Evolutionary conservation across 1,140 invertebrate species (phyloP), one percentile per base, ranked within the genome.

Genomic region (Mactra quadrangularis): DNA sequence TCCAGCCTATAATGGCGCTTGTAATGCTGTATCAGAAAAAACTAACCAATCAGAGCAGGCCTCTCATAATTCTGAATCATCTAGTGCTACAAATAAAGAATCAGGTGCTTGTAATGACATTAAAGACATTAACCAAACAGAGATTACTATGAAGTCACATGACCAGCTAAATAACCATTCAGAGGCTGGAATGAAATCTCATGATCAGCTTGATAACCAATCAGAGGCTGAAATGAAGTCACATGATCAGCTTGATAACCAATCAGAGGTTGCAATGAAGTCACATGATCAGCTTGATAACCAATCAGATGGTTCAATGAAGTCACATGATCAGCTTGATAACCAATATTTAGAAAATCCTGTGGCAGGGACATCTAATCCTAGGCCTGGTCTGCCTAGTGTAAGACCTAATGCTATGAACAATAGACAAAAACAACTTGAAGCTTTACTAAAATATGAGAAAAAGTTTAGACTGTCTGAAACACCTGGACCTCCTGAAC

Each of bases 401-500:
- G 81, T 93, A 62, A 72, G 92, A 75, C 90, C 93, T 55, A 87
- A 94, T 86, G 82, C 93, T 13, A 93, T 91, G 74, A 87, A 88
- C 41, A 94, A 95, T 87, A 91, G 95, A 47, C 94, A 95, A 83
- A 93, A 94, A 71, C 95, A 95, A 86, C 90, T 96, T 27, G 95
- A 95, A 87, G 93, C 93, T 1, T 83, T 96, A 3, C 93, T 94
- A 72, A 93, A 94, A 72, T 95, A 95, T 94, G 95, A 95, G 88
- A 94, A 95, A 75, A 93, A 87, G 89, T 95, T 83, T 91, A 86
- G 90, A 84, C 72, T 70, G 13, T 50, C 68, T 68, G 59, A 86
- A 89, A 53, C 86, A 86, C 71, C 82, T 82, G 71, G 70, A 88
- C 87, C 87, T 79, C 55, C 59, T 53, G 50, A 64, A 25, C n/a